Evolutionary conservation across 1,140 invertebrate genomes (phyloP), one percentile per base, ranked within the genome.

Genomic region (Chironomus striatipennis): DNA sequence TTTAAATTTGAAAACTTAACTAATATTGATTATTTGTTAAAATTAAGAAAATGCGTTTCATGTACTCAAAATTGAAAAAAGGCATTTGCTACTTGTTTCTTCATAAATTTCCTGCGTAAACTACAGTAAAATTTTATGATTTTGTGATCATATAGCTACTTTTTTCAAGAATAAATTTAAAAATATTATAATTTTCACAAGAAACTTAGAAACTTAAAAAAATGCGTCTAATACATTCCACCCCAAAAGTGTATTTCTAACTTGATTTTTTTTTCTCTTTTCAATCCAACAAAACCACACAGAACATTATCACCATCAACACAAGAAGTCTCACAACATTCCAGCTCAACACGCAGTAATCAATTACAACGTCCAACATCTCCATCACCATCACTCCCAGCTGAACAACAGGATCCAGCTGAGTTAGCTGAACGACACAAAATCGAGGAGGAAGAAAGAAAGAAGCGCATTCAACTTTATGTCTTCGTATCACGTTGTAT

Each of bases 401-500:
- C 91, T 78, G 92, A 94, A 77, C 92, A 93, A 79, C 88, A 88
- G 18, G 89, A 90, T 80, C 86, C 85, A 73, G 88, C 76, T n/a
- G 78, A 80, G 74, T 67, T 77, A 7, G 79, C 93, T 90, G 93
- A 93, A 75, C 90, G 90, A 79, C 90, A 92, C 78, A 94, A 96
- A 81, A 87, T 93, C 47, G 91, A 97, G 79, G 95, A 98, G 84
- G 94, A 97, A 81, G 94, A 97, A 79, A 88, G 95, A 74, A 97
- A 98, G 83, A 88, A 90, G 72, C 88, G 93, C 74, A 90, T 99
- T 65, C 98, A 99, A 82, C 84, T 99, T 21, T 99, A 99, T 84
- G 97, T 99, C 74, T 99, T 99, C 84, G 94, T 99, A 77, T 96
- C 96, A 77, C 87, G 98, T 82, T 98, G 97, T 84, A 91, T 99